phyloP scores from a whole-genome alignment of 2,888 invertebrate genomes.

The Vesta saturnalis region DNA sequence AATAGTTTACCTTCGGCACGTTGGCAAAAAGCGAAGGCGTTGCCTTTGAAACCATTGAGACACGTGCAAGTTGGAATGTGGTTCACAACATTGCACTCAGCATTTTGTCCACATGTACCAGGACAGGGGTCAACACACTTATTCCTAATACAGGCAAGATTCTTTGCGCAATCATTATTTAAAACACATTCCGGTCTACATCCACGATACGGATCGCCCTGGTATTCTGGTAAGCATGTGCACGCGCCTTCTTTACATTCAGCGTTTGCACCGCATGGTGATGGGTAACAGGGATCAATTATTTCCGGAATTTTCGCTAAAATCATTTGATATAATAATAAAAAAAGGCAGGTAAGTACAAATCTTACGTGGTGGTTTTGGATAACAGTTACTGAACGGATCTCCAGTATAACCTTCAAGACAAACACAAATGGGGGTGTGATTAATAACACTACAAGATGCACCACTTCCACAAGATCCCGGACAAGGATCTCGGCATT shows the following conservation, averaged over 20 bases:
- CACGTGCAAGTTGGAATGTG: slow-evolving; percentile 60
- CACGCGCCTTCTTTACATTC: slow-evolving; percentile 69
- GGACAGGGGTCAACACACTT: slow-evolving; percentile 65
- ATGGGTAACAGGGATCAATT: slow-evolving; percentile 68
- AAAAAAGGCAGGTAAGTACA: not conserved
- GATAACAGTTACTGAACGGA: slow-evolving; percentile 64
- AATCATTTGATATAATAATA: slow-evolving; percentile 10
- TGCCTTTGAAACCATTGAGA: slow-evolving; percentile 50
- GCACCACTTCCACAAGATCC: slow-evolving; percentile 72
- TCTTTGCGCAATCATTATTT: slow-evolving; percentile 61
- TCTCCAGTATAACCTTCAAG: slow-evolving; percentile 70
- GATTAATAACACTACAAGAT: slow-evolving; percentile 72
- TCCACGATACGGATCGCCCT: slow-evolving; percentile 62
- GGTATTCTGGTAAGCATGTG: slow-evolving; percentile 59
- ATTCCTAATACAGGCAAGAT: slow-evolving; percentile 61
- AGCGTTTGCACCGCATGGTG: slow-evolving; percentile 76
- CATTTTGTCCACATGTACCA: slow-evolving; percentile 64
- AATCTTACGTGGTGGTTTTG: slow-evolving; percentile 51
- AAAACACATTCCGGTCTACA: slow-evolving; percentile 64
- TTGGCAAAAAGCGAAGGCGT: slow-evolving; percentile 65
- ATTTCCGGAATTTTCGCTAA: slow-evolving; percentile 46
- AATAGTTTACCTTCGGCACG: slow-evolving; percentile 57
- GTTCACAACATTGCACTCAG: slow-evolving; percentile 62
- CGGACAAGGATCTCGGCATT: slow-evolving; percentile 73
- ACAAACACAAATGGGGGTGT: slow-evolving; percentile 74